A percentile compares a stretch with the other conserved stretches of the same genome.
phyloP scores from a whole-genome alignment of 2,888 invertebrate species.

The Oxyteleia sp. region DNA sequence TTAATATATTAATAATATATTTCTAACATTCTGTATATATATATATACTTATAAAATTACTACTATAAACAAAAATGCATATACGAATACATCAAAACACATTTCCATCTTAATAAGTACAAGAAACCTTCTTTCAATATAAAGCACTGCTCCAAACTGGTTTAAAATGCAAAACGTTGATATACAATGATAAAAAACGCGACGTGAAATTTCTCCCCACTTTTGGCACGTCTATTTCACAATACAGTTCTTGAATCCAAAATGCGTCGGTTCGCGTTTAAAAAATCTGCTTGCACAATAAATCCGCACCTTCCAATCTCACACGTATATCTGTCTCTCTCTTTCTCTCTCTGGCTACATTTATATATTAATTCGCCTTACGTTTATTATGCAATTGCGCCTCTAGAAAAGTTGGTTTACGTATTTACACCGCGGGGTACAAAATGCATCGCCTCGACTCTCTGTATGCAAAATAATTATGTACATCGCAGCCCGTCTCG shows the following conservation, averaged over 20 bases:
- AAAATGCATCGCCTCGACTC: slow-evolving; percentile 5
- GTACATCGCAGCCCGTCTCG: no score
- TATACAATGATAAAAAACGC: no score
- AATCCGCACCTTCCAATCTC: neutral
- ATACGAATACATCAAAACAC: no score
- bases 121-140: no score
- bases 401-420: slow-evolving; percentile 22
- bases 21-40: no score
- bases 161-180: no score
- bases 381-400: slow-evolving; percentile 7
- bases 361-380: slow-evolving; percentile 3
- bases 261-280: neutral
- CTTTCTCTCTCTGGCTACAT: neutral
- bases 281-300: neutral
- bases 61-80: no score
- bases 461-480: no score
- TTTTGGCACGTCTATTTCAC: neutral
- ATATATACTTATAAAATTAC: no score
- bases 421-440: slow-evolving; percentile 36
- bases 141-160: no score
- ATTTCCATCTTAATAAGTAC: no score
- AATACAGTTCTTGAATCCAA: neutral
- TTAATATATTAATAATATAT: no score
- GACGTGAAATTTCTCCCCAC: neutral
- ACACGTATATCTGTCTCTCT: neutral